Conservation (phyloP, 1,140 invertebrate species). For the Ostrea edulis region DNA sequence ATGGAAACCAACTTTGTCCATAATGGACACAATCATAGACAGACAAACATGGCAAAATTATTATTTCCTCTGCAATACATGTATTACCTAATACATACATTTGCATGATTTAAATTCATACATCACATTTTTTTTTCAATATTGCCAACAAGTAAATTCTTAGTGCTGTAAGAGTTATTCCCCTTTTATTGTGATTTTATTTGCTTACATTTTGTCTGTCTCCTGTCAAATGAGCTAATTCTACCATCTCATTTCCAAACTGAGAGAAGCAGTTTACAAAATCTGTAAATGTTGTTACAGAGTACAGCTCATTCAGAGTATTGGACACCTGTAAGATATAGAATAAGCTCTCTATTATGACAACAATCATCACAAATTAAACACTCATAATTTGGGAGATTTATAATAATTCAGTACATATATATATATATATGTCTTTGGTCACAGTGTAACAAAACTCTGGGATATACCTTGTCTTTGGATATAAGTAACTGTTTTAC, state of each 20-base stretch:
- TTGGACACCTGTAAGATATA: slow-evolving; percentile 76
- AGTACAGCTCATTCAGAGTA: slow-evolving; percentile 86
- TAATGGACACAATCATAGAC: too few species aligned
- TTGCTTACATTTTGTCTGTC: slow-evolving; percentile 80
- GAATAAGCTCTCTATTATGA: background rate
- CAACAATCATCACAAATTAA: too few species aligned
- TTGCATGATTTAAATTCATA: too few species aligned
- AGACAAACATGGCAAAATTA: too few species aligned
- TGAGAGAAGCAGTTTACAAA: slow-evolving; percentile 99
- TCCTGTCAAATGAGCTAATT: slow-evolving; percentile 94
- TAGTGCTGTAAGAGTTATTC: background rate
- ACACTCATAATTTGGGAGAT: too few species aligned
- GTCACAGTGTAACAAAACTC: too few species aligned
- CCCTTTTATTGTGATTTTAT: background rate
- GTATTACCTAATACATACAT: too few species aligned
- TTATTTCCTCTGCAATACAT: too few species aligned
- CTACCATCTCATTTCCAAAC: slow-evolving; percentile 99
- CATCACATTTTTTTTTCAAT: too few species aligned
- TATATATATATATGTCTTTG: background rate
- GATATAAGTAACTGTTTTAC: slow-evolving; percentile 97
- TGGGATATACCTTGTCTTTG: slow-evolving; percentile 92
- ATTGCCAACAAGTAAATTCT: too few species aligned
- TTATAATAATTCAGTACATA: background rate
- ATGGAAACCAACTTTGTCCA: too few species aligned
- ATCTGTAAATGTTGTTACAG: slow-evolving; percentile 97